Evolutionary conservation across 2,888 invertebrate genomes (phyloP).

Genomic region (Rutpela maculata): DNA sequence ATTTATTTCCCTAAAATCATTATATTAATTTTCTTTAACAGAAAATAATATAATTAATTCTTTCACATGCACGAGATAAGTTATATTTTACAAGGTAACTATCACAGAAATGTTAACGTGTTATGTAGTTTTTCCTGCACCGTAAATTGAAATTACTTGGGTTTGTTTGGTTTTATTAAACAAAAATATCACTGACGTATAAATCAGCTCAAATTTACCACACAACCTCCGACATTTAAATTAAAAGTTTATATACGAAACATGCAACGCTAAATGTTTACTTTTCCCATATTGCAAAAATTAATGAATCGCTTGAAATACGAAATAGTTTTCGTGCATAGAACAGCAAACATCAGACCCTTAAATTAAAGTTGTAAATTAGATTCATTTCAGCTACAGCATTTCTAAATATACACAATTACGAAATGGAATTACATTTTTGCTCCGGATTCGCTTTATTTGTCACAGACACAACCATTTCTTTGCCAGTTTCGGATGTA

Average conservation of each 20-base stretch:
- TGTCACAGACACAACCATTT: conserved; percentile 27
- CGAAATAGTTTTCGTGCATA: background rate
- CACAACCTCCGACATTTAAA: background rate
- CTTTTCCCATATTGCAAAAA: background rate
- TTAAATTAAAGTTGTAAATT: conserved; percentile 13
- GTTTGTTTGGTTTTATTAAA: background rate
- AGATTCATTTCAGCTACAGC: conserved; percentile 10
- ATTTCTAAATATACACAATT: conserved; percentile 8
- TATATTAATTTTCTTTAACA: no score
- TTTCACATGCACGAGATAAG: no score
- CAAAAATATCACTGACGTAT: background rate
- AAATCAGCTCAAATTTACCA: background rate
- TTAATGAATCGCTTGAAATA: background rate
- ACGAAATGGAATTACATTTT: conserved; percentile 18
- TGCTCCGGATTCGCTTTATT: conserved; percentile 2
- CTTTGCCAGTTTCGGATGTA: conserved; percentile 31
- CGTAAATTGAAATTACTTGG: background rate
- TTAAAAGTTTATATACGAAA: background rate
- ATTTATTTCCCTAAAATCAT: no score
- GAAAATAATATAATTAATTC: no score
- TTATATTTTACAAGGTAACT: no score
- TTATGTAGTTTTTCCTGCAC: background rate
- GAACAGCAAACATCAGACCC: background rate
- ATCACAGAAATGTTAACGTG: background rate
- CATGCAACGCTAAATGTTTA: background rate